phyloP scores from a whole-genome alignment of 2,113 vertebrate species.

The Nestor notabilis region DNA sequence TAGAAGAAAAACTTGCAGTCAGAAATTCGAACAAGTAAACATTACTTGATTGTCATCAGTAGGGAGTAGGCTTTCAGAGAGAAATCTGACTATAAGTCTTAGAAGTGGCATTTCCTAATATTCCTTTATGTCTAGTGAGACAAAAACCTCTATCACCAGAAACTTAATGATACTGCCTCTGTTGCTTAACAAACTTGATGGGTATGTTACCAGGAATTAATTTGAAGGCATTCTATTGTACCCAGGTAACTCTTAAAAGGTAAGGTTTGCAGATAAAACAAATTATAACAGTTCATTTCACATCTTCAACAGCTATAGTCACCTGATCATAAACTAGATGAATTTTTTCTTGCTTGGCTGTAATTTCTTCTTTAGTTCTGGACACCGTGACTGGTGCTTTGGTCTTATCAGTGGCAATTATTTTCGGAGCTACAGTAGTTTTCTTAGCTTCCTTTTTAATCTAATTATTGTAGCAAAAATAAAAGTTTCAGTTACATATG shows the following conservation, averaged over 20 bases:
- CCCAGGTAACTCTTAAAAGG: background rate
- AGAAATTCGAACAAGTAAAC: background rate
- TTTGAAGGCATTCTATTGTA: background rate
- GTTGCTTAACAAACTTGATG: background rate
- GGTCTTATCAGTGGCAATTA: slow-evolving; percentile 34
- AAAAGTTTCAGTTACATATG: slow-evolving; percentile 21
- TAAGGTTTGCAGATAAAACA: slow-evolving; percentile 15
- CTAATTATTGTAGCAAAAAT: slow-evolving; percentile 45
- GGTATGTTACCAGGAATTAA: background rate
- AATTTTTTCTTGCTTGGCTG: slow-evolving; percentile 64
- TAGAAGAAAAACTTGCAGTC: background rate
- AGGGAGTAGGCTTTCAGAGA: background rate
- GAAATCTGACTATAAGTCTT: background rate
- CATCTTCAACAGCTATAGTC: slow-evolving; percentile 36
- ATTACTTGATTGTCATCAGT: background rate
- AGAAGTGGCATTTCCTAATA: background rate
- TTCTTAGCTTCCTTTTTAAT: slow-evolving; percentile 67
- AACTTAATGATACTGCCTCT: background rate
- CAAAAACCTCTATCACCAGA: background rate
- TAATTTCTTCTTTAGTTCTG: slow-evolving; percentile 73
- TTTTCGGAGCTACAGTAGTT: slow-evolving; percentile 32
- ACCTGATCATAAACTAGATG: slow-evolving; percentile 58
- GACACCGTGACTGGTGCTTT: slow-evolving; percentile 46
- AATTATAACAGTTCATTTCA: background rate
- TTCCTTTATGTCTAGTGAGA: background rate